Evolutionary conservation across 1,140 invertebrate species (phyloP).

Genomic region (Stenopsyche tienmushanensis): DNA sequence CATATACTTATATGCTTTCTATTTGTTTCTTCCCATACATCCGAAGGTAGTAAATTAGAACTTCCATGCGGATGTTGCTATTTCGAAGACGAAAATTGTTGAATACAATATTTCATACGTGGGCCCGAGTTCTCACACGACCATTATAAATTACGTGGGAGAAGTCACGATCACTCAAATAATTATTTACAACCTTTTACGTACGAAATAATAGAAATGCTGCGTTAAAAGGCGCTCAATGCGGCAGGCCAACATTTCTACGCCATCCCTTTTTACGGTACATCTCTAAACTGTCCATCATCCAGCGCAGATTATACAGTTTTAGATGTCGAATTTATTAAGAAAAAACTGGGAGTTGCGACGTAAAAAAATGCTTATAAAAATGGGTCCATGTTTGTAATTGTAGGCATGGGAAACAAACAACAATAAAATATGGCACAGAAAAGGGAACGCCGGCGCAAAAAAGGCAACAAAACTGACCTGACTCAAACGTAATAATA

Average conservation of each 20-base stretch:
- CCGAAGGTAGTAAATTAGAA: no score
- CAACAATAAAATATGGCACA: slow-evolving; percentile 25
- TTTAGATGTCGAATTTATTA: neutral
- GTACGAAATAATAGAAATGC: no score
- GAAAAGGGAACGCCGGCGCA: neutral
- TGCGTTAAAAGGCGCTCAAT: no score
- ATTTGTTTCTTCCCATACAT: no score
- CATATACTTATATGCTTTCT: no score
- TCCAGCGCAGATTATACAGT: neutral
- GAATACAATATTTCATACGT: neutral
- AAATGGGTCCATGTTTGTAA: neutral
- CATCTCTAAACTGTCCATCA: neutral
- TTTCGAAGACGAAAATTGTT: no score
- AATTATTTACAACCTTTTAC: no score
- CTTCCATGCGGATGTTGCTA: no score
- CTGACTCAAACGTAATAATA: slow-evolving; percentile 40
- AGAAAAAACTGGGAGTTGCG: neutral
- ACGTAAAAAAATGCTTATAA: neutral
- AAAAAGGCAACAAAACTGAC: slow-evolving; percentile 32
- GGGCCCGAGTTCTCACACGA: slow-evolving; percentile 17
- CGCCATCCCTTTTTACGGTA: neutral
- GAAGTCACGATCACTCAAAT: no score
- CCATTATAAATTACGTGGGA: slow-evolving; percentile 3
- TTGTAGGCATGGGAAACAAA: slow-evolving; percentile 16
- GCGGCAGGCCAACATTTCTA: no score